Base-by-base conservation (phyloP, 1,140 invertebrate species). In the Eumeta japonica region DNA sequence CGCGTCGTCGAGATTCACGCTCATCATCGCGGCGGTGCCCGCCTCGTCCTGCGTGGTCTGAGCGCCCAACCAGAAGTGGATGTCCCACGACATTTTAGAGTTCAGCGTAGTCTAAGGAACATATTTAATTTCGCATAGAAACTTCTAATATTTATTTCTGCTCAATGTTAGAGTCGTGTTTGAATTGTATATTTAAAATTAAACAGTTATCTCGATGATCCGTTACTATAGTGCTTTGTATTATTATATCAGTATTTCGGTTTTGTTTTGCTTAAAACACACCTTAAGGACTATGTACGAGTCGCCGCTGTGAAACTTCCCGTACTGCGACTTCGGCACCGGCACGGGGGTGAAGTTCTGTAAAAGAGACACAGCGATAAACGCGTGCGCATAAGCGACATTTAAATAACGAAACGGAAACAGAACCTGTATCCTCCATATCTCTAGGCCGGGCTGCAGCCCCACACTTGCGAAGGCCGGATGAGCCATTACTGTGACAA, bases 11-110 rank as follows among this genome's bases (percentile, higher is more conserved):
- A 94, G 64, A 41, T 91, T 88, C 0, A 94, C 90, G 3, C 89
- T 84, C 48, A 90, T 80, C 43, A 92, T 92, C 10, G 92, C 92
- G 2, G 90, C 91, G 13, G 89, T 82, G 10, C 90, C 91, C 9
- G 86, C 80, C 70, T 94, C 92, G 77, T 94, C 92, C 67, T 88
- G 86, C 9, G 84, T 81, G 0, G 89, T 89, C 55, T 92, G 79
- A 16, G 80, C 82, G n/a, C 92, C 92, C 10, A 94, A 81, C 92
- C 92, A 95, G 66, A 90, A 95, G 65, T 94, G 89, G 34, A 95
- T 85, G 65, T 94, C 88, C 81, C 85, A 90, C 15, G 81, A 81
- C 12, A 89, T 67, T 5, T 76, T 74, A 18, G n/a, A n/a, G n/a
- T n/a, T n/a, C n/a, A n/a, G n/a, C n/a, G n/a, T n/a, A n/a, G n/a